phyloP scores from a whole-genome alignment of 2,797 vertebrate species.

The Hypotaenidia philippensis region DNA sequence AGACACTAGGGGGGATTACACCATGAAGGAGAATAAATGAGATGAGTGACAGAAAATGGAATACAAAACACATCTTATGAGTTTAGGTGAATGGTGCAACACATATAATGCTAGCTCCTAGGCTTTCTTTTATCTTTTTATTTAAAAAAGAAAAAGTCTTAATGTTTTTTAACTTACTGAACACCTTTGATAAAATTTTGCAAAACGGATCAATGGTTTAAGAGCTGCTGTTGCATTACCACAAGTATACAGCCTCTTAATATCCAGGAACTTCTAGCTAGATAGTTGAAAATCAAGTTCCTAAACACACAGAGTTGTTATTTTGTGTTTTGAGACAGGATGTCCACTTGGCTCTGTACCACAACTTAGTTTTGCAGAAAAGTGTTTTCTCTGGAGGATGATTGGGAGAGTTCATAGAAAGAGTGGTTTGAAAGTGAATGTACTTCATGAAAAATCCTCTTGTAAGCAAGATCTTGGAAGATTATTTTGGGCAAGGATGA shows the following conservation, averaged over 20 bases:
- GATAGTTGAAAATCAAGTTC: neutral
- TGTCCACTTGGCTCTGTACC: slow-evolving; percentile 39
- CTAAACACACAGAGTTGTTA: neutral
- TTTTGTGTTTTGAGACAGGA: slow-evolving; percentile 11
- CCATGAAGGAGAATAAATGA: slow-evolving; percentile 54
- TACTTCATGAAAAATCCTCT: slow-evolving; percentile 44
- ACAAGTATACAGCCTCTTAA: neutral
- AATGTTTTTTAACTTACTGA: slow-evolving; percentile 27
- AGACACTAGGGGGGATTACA: slow-evolving; percentile 51
- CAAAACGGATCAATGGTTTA: neutral
- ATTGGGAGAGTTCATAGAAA: slow-evolving; percentile 4
- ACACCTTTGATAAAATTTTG: neutral
- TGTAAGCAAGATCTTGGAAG: slow-evolving; percentile 53
- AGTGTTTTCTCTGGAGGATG: neutral
- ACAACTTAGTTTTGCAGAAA: neutral
- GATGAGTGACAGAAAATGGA: slow-evolving; percentile 66
- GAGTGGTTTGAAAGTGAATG: neutral
- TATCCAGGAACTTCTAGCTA: neutral
- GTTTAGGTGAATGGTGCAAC: slow-evolving; percentile 31
- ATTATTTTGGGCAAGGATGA: slow-evolving; percentile 61
- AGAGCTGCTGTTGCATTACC: neutral
- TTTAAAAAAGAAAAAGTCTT: neutral
- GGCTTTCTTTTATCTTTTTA: neutral
- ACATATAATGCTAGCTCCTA: neutral
- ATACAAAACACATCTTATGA: slow-evolving; percentile 12